Conservation (phyloP, 2,113 vertebrate genomes). For the Apodemus speciosus region DNA sequence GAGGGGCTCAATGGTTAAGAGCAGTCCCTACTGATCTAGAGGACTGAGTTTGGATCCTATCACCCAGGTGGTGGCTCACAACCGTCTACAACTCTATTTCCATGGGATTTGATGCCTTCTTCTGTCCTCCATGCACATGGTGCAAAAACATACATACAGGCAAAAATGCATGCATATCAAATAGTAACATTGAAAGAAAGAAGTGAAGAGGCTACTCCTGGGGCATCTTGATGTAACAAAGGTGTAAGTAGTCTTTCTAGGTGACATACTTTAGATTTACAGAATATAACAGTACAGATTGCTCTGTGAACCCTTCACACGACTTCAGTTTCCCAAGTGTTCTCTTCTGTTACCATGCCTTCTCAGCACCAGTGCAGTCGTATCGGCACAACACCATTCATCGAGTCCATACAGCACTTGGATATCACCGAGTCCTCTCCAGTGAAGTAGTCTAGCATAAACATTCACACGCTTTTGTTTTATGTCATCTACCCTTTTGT, state of each 20-base stretch:
- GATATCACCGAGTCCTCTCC: neutral
- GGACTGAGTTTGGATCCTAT: neutral
- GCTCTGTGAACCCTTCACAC: neutral
- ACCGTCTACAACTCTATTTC: neutral
- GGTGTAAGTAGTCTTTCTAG: neutral
- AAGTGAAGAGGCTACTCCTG: neutral
- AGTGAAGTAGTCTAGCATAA: neutral
- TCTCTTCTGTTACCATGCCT: neutral
- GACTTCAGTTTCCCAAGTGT: neutral
- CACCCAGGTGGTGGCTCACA: neutral
- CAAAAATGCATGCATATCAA: neutral
- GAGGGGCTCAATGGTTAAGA: neutral
- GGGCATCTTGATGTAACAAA: neutral
- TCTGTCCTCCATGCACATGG: neutral
- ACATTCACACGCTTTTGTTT: neutral
- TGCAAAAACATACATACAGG: neutral
- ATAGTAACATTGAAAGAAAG: neutral
- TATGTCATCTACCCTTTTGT: neutral
- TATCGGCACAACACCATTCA: neutral
- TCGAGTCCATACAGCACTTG: neutral
- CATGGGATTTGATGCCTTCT: neutral
- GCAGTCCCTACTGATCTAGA: neutral
- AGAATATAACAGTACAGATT: neutral
- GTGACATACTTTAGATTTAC: neutral
- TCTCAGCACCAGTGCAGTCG: neutral